Conservation (phyloP, 2,888 invertebrate species). For the Eupithecia pulchellata region DNA sequence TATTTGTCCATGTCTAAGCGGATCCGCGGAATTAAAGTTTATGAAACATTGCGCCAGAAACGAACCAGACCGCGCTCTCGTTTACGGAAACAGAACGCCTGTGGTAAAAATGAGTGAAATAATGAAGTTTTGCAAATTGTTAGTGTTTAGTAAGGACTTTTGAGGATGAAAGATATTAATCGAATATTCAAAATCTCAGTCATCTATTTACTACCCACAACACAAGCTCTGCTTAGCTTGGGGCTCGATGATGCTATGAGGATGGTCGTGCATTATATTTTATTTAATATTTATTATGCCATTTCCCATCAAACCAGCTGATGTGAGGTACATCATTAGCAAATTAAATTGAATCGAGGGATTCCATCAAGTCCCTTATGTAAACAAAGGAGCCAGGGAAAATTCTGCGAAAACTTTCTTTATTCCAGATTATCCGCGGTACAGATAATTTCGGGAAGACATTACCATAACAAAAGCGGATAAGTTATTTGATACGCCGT, state of each 20-base stretch:
- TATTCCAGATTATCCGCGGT: constrained; percentile 69
- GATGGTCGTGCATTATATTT: no score
- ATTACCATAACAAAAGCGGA: constrained; percentile 81
- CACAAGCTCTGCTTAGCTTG: no score
- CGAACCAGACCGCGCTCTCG: constrained; percentile 30
- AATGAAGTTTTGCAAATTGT: not conserved
- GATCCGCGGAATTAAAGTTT: constrained; percentile 44
- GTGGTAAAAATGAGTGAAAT: constrained; percentile 25
- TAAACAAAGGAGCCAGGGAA: constrained; percentile 46
- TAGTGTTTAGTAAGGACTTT: not conserved
- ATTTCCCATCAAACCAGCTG: not conserved
- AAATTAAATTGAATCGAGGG: constrained; percentile 36
- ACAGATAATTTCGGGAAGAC: constrained; percentile 70
- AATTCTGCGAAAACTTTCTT: constrained; percentile 55
- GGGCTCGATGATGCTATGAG: no score
- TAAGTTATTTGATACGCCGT: constrained; percentile 77
- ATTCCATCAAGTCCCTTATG: constrained; percentile 37
- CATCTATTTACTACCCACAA: no score
- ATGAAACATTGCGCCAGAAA: constrained; percentile 40
- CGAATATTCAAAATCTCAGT: not conserved
- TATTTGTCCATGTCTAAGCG: constrained; percentile 43
- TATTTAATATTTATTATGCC: not conserved
- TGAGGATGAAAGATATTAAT: not conserved
- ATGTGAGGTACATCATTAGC: not conserved
- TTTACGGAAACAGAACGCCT: constrained; percentile 34